These are phyloP conservation scores for Megalonaias nervosa DNA, from an alignment of 1,140 invertebrate species.

Conservation along the genomic window DNA sequence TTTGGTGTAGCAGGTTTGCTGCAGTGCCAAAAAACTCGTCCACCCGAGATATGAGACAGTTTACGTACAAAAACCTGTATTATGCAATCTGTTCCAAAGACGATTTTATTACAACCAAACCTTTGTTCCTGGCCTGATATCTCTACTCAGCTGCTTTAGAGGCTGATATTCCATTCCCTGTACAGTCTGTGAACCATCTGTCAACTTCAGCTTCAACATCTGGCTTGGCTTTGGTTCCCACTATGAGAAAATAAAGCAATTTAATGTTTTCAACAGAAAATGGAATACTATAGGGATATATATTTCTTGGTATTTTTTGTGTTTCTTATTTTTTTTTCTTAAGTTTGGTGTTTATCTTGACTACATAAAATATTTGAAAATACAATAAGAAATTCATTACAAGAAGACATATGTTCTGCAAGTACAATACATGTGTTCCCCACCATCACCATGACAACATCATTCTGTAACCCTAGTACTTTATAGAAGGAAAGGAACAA, in stretches of 20 bases:
- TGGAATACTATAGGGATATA: too few relatives aligned
- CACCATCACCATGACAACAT: too few relatives aligned
- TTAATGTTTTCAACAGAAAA: too few relatives aligned
- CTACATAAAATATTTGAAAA: too few relatives aligned
- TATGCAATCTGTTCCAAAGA: not conserved
- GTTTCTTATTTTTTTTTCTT: too few relatives aligned
- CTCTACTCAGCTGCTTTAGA: constrained; percentile 77
- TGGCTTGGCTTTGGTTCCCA: constrained; percentile 74
- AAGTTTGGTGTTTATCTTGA: too few relatives aligned
- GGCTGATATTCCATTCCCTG: constrained; percentile 82
- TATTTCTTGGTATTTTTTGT: too few relatives aligned
- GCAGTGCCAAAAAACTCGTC: not conserved
- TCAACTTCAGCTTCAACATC: constrained; percentile 82
- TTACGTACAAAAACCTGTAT: not conserved
- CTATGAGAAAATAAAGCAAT: constrained; percentile 23
- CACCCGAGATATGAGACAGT: not conserved
- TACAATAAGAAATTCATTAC: too few relatives aligned
- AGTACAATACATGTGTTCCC: too few relatives aligned
- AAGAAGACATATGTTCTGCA: too few relatives aligned
- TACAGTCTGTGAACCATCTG: constrained; percentile 82
- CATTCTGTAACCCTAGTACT: too few relatives aligned
- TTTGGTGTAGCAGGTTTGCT: not conserved
- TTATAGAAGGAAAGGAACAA: too few relatives aligned
- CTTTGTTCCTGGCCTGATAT: constrained; percentile 79
- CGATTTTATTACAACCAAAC: constrained; percentile 56